A percentile compares a stretch with the other conserved stretches of the same genome.
Evolutionary conservation across 2,113 vertebrate species (phyloP).

Genomic region (Stegastes partitus): DNA sequence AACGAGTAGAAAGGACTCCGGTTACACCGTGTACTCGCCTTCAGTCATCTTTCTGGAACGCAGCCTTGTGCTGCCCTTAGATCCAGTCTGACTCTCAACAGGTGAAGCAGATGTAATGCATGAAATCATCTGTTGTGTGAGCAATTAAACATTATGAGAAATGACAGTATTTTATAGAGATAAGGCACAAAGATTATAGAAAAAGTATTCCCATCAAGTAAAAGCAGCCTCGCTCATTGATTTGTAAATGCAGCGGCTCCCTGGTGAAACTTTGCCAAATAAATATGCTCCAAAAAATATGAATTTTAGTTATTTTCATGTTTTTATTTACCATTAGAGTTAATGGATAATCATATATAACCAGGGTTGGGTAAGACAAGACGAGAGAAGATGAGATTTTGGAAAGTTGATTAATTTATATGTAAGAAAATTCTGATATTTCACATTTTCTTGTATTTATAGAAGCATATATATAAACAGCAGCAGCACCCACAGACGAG

Average conservation of each 20-base stretch:
- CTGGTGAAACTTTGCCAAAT: background rate
- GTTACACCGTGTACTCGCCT: background rate
- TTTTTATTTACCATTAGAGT: too few species aligned
- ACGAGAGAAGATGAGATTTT: too few species aligned
- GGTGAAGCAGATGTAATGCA: background rate
- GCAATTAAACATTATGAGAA: background rate
- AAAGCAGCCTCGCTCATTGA: background rate
- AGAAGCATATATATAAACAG: too few species aligned
- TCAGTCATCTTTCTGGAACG: background rate
- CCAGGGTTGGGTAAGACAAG: too few species aligned
- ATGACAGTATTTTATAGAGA: background rate
- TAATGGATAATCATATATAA: too few species aligned
- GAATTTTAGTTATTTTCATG: too few species aligned
- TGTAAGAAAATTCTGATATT: too few species aligned
- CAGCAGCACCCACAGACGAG: too few species aligned
- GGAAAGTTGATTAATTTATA: too few species aligned
- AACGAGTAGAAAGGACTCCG: background rate
- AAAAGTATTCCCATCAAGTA: background rate
- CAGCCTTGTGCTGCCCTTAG: background rate
- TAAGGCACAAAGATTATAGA: background rate
- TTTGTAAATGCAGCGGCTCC: background rate
- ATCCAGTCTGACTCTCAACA: background rate
- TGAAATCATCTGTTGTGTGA: background rate
- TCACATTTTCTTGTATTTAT: too few species aligned
- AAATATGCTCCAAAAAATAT: background rate